Percentiles rank a stretch among this genome's conserved stretches.
Conservation (phyloP, 2,797 vertebrate genomes). For the Bovichtus diacanthus region DNA sequence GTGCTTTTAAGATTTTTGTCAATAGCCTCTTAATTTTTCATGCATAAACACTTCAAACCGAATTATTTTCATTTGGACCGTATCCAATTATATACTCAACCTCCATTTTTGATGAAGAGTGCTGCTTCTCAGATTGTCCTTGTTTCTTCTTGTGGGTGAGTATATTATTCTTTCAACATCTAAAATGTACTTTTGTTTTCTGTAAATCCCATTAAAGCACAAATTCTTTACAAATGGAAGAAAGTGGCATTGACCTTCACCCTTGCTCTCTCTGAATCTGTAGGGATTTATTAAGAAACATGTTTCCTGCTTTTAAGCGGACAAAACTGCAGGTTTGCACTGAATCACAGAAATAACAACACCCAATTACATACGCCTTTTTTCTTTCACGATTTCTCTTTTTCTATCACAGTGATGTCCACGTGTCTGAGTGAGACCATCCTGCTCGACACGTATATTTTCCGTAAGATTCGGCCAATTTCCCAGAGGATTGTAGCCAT, state of each 20-base stretch:
- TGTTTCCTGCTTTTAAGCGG: constrained; percentile 3
- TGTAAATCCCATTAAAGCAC: neutral
- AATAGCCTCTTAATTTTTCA: neutral
- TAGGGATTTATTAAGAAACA: neutral
- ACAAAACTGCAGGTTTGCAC: neutral
- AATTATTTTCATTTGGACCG: neutral
- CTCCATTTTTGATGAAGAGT: neutral
- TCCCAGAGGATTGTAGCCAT: constrained; percentile 55
- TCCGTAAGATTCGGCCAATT: constrained; percentile 56
- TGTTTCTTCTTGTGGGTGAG: neutral
- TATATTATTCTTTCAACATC: neutral
- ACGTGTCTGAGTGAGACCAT: neutral
- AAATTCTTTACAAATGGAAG: constrained; percentile 1
- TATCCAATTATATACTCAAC: neutral
- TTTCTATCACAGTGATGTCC: neutral
- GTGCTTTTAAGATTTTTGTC: neutral
- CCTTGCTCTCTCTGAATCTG: neutral
- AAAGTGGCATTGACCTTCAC: neutral
- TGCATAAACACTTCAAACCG: neutral
- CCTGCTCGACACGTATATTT: constrained; percentile 42
- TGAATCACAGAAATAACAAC: constrained; percentile 24
- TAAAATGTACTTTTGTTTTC: neutral
- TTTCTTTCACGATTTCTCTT: neutral
- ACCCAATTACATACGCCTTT: constrained; percentile 9
- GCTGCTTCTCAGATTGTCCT: neutral